Base-by-base conservation (phyloP, 1,140 invertebrate species). In the Lineus longissimus region DNA sequence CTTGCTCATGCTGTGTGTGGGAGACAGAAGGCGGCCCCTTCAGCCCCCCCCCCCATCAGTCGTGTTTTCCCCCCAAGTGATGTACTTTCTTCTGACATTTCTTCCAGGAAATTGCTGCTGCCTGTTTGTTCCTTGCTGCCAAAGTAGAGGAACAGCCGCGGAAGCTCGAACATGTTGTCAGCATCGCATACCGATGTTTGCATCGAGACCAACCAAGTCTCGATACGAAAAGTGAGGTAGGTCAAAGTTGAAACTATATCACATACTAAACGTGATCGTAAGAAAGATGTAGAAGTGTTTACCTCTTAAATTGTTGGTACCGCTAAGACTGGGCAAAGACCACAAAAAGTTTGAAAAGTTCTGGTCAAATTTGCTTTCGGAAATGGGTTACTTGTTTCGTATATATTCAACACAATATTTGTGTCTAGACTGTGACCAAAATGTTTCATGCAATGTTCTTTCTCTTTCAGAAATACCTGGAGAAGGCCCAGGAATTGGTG, bases 131-230 rank as follows among this genome's bases (percentile, higher is more conserved):
- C 81, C 84, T 98, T 56, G 94, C 95, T 41, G 94, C 94, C 54
- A 98, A 98, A 86, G 93, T 97, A 9, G 95, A 98, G 83, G 95
- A 98, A 79, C 94, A 97, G 78, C 95, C 94, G 0, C 83, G 95
- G 29, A 97, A 97, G 84, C 82, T 98, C 76, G 94, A 97, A 84
- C 92, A 97, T 85, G 92, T 98, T 9, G 94, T 97, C 72, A 91
- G 90, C 84, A 90, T 94, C 30, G 88, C 91, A 56, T 90, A 96
- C 77, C 86, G 90, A 62, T 94, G 91, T 81, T 85, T 93, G 59
- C 82, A 76, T 82, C 82, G 80, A 72, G 86, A 84, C 67, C 83
- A 82, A 63, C 78, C 83, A 29, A 64, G 84, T 67, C 83, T 92
- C 68, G 89, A 92, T 78, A 76, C 84, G 7, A 88, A 87, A 67